Evolutionary conservation across 2,888 invertebrate species (phyloP).

Genomic region (Meliscaeva auricollis): DNA sequence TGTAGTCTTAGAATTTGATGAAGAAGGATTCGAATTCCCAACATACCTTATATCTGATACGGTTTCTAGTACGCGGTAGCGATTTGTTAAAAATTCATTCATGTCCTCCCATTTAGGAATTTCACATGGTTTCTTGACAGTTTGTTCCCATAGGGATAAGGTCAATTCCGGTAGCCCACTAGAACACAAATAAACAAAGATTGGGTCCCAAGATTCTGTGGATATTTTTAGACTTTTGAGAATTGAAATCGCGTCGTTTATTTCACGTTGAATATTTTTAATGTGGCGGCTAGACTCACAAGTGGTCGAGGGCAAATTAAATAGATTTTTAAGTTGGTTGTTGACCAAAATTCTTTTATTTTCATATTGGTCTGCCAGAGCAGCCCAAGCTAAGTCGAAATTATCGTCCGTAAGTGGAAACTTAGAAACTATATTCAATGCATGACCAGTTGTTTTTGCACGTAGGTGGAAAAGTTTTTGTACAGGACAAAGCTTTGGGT

Average conservation of each 20-base stretch:
- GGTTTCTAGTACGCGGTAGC: too few relatives aligned
- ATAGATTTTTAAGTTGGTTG: not conserved
- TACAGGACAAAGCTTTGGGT: not conserved
- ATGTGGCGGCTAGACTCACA: conserved; percentile 11
- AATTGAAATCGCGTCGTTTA: conserved; percentile 13
- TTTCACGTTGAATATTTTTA: conserved; percentile 20
- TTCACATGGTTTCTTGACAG: not conserved
- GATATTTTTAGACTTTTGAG: not conserved
- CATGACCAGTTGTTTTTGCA: not conserved
- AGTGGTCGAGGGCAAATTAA: not conserved
- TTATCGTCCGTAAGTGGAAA: conserved; percentile 38
- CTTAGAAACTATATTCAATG: not conserved
- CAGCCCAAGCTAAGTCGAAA: conserved; percentile 43
- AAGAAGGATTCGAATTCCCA: too few relatives aligned
- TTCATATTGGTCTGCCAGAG: conserved; percentile 47
- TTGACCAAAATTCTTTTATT: conserved; percentile 38
- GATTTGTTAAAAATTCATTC: too few relatives aligned
- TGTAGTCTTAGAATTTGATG: not conserved
- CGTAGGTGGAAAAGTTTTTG: conserved; percentile 5
- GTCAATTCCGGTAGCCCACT: conserved; percentile 2
- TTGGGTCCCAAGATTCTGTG: conserved; percentile 20
- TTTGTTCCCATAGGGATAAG: conserved; percentile 24
- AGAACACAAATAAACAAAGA: conserved; percentile 16
- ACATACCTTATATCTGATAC: too few relatives aligned
- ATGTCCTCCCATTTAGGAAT: not conserved